Evolutionary conservation across 92 coral and sea anemone genomes (phyloP).

Genomic region (Parazoanthus atlanticus): DNA sequence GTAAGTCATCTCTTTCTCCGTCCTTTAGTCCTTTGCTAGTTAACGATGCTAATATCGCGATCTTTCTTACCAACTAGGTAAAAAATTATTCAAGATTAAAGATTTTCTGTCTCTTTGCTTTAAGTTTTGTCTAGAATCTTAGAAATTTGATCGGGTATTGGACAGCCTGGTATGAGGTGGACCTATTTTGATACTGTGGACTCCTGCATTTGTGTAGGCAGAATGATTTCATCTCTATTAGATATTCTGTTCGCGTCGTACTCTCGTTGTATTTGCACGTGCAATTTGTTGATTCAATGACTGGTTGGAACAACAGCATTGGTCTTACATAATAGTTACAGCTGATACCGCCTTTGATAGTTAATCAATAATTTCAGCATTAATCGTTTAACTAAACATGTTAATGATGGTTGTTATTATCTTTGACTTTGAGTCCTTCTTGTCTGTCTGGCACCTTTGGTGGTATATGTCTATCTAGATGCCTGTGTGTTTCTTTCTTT

Average conservation of each 20-base stretch:
- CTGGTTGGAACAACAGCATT: background rate
- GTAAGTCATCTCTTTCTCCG: conserved; percentile 14
- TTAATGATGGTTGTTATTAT: too few species aligned
- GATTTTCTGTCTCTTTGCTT: background rate
- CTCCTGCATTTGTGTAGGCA: too few species aligned
- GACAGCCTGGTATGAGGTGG: too few species aligned
- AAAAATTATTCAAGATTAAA: too few species aligned
- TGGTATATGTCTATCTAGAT: background rate
- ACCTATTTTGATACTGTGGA: too few species aligned
- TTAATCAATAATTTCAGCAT: too few species aligned
- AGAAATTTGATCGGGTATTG: too few species aligned
- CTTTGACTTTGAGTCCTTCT: too few species aligned
- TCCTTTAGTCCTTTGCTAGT: background rate
- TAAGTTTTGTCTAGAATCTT: background rate
- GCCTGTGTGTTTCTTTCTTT: background rate
- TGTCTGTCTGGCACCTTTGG: background rate
- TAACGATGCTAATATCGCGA: background rate
- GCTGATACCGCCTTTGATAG: background rate
- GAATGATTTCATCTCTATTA: too few species aligned
- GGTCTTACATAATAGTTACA: too few species aligned
- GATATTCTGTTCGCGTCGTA: background rate
- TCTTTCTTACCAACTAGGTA: background rate
- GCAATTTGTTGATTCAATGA: background rate
- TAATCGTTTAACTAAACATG: too few species aligned
- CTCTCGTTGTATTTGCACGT: background rate